Conservation (phyloP, 2,797 vertebrate species). For the Hafferia zeledoni region DNA sequence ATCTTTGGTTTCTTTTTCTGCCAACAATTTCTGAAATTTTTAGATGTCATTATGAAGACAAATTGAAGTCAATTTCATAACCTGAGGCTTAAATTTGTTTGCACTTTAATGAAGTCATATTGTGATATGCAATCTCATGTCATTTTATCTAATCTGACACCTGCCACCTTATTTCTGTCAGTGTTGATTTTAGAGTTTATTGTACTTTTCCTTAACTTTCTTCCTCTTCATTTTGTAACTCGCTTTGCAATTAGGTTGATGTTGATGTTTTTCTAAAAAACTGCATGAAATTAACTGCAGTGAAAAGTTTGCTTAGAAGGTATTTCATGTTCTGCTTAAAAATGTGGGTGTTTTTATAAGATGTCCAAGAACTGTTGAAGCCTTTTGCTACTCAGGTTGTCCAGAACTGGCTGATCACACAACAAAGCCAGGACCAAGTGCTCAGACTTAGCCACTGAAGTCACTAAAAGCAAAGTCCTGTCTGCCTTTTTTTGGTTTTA, state of each 20-base stretch:
- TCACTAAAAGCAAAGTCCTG: not conserved
- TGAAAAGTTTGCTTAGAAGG: not conserved
- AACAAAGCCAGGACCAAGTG: not conserved
- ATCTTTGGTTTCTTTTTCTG: slow-evolving; percentile 1
- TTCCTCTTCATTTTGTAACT: not conserved
- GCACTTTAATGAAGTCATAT: slow-evolving; percentile 31
- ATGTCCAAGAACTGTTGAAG: not conserved
- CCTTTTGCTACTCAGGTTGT: not conserved
- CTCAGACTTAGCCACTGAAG: not conserved
- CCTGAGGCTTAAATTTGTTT: slow-evolving; percentile 29
- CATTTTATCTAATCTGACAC: slow-evolving; percentile 34
- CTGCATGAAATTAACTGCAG: not conserved
- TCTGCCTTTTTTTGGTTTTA: not conserved
- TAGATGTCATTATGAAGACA: slow-evolving; percentile 1
- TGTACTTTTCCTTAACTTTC: not conserved
- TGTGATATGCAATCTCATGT: not conserved
- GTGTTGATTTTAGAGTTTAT: not conserved
- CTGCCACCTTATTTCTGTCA: slow-evolving; percentile 30
- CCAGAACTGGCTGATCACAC: not conserved
- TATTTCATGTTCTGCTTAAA: not conserved
- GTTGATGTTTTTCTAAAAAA: not conserved
- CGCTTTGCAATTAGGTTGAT: not conserved
- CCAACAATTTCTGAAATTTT: slow-evolving; percentile 21
- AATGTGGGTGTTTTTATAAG: not conserved
- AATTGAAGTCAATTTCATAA: slow-evolving; percentile 29